Base-by-base conservation (phyloP, 1,140 invertebrate species). In the Ganaspis sp. region DNA sequence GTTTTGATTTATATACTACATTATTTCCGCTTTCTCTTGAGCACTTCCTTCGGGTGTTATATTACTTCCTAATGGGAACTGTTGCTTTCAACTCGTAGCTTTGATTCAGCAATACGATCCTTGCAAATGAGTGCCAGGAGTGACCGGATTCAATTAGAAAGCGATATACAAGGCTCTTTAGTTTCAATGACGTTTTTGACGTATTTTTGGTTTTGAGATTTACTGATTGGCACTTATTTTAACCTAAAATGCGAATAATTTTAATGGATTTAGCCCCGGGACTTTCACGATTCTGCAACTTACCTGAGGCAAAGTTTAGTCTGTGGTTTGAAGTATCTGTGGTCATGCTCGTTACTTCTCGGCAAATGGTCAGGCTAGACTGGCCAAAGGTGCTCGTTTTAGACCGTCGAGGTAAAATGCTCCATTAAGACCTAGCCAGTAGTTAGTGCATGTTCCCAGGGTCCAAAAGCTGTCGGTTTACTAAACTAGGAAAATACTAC, bases 281-380 rank as follows among this genome's bases (percentile, higher is more conserved):
- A 64, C 23, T 64, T 34, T 15, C 11, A 29, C 26, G 4, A 26
- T 64, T 26, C 6, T 15, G 9, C 58, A 64, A 64, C 15, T 64
- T 34, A n/a, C 12, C 26, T n/a, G 15, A 64, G 12, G 23, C 58
- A 29, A 64, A 64, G 58, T 64, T 64, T 64, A 29, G 58, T 64
- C 26, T 64, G 58, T 29, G 58, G 58, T 64, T 64, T 64, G 26
- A 64, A 64, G 58, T 64, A 64, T 19, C n/a, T 49, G 81, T 70
- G 83, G 79, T 83, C 83, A 83, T 74, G 78, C 81, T 85, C 83
- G 81, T 85, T 84, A 85, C 84, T 83, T 81, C 78, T 77, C 75
- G 74, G 83, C 23, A 64, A 15, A n/a, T 64, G 26, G 23, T 26
- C 26, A 29, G 23, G 53, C 6, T 54, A 19, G 53, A 54, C 19